Base-by-base conservation (phyloP, 2,797 vertebrate genomes). In the Heterohyrax brucei region DNA sequence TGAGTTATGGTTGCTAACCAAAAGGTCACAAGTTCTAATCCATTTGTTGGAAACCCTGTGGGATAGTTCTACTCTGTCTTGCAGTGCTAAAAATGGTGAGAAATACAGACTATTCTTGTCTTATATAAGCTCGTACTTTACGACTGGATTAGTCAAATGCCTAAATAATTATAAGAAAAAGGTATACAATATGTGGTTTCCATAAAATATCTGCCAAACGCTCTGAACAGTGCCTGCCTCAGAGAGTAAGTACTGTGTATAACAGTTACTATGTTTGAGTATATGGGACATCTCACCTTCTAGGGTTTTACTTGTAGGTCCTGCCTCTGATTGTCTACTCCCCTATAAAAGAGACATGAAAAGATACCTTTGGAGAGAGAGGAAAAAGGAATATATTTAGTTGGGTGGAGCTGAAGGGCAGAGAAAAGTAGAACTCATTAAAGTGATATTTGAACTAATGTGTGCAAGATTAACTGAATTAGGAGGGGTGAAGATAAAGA, bases 151-250 rank as follows among this genome's bases (percentile, higher is more conserved):
- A 79, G 26, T 70, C 33, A 93, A 68, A 64, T 28, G n/a, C 30
- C n/a, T 62, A 81, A 93, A 86, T 86, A 91, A 81, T 81, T 64
- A 83, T 21, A 79, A 70, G 44, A 81, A 91, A 91, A 59, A 3
- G 24, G 4, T 46, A 18, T 39, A 39, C 39, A 39, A 39, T 39
- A 39, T 39, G 39, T 39, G 39, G 39, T 39, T 39, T 39, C 39
- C 39, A 39, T 39, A 39, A 39, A 39, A 39, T 39, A 39, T 39
- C 39, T 39, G 39, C 39, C 39, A 39, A 39, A 39, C 39, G 39
- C 39, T 39, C 39, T 39, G 39, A 39, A 39, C 39, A 39, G 39
- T 39, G 39, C 39, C 39, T 39, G 39, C 39, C 39, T 39, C 39
- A 39, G 39, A 39, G 39, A 39, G 39, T 39, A 39, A 39, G 39